Evolutionary conservation across 2,797 vertebrate genomes (phyloP), one percentile per base, ranked within the genome.

Genomic region (Poecilia wingei): DNA sequence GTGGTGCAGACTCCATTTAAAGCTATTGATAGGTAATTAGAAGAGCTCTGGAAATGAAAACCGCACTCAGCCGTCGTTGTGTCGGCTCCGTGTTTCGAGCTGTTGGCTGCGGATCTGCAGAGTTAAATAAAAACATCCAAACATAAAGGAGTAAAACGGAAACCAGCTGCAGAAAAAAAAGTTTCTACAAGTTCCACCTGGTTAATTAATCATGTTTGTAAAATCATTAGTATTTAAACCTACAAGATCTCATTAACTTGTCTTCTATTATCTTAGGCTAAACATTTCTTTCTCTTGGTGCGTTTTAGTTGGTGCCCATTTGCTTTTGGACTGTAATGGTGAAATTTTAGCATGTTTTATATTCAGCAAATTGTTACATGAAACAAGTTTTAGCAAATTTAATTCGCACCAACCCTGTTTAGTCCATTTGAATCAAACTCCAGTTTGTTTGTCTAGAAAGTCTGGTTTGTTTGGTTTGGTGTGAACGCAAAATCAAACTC

Each of bases 1-100:
- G 73, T 25, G 66, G 71, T 49, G 25, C 36, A 20, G 75, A 81
- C 46, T 79, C 28, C 55, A 82, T 72, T 84, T 78, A 51, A 46
- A 77, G 43, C 18, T 77, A 53, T 39, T 72, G 61, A 78, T 8
- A 47, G 36, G 74, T 47, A 79, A 75, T 43, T 33, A 31, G 46
- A 71, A 45, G 46, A 75, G 49, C 9, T 55, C 73, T 31, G 49
- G 53, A 74, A 74, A 49, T 22, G 4, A 74, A 72, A 66, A 85
- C 31, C 39, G 16, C 66, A 55, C 3, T 72, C 75, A 75, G 28
- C 13, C 41, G 12, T 45, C 39, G 39, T 46, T 47, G 14, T 68
- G 46, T 59, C 31, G 5, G 76, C 72, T 79, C 22, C 33, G 49
- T 66, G 51, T 74, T 46, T 69, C 41, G 18, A 74, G 49, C 64